Evolutionary conservation across 2,888 invertebrate genomes (phyloP).

Genomic region (Sesia apiformis): DNA sequence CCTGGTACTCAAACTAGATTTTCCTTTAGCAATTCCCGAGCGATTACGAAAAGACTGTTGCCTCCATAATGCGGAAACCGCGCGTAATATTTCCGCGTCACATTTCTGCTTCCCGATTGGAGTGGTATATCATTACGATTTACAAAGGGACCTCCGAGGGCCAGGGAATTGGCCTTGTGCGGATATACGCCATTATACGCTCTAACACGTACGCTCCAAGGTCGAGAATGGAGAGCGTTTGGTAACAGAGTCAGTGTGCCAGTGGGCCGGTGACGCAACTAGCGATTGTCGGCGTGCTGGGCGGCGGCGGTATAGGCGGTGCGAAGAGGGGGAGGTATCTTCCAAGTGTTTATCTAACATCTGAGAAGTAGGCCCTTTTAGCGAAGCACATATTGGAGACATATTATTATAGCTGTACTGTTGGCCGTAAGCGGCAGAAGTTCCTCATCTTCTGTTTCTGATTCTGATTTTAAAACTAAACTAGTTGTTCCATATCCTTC

Average conservation of each 20-base stretch:
- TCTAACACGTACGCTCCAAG: neutral
- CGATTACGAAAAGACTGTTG: too few relatives aligned
- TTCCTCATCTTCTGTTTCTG: too few relatives aligned
- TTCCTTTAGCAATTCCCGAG: too few relatives aligned
- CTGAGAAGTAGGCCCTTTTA: too few relatives aligned
- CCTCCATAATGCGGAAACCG: neutral
- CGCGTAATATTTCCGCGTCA: neutral
- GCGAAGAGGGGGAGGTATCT: neutral
- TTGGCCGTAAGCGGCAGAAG: too few relatives aligned
- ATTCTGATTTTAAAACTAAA: too few relatives aligned
- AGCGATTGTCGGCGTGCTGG: neutral
- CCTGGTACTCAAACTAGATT: too few relatives aligned
- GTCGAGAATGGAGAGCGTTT: neutral
- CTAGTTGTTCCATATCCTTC: too few relatives aligned
- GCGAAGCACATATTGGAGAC: too few relatives aligned
- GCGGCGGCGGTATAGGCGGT: neutral
- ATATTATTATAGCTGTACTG: too few relatives aligned
- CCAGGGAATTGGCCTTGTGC: neutral
- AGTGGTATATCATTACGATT: neutral
- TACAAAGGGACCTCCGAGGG: neutral
- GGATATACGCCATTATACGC: neutral
- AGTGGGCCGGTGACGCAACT: slow-evolving; percentile 4
- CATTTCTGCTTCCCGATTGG: neutral
- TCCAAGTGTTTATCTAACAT: neutral
- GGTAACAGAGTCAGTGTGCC: slow-evolving; percentile 8